These are phyloP conservation scores for Drosophila fulvimacula DNA, from an alignment of 2,888 invertebrate species.

Conservation along the genomic window DNA sequence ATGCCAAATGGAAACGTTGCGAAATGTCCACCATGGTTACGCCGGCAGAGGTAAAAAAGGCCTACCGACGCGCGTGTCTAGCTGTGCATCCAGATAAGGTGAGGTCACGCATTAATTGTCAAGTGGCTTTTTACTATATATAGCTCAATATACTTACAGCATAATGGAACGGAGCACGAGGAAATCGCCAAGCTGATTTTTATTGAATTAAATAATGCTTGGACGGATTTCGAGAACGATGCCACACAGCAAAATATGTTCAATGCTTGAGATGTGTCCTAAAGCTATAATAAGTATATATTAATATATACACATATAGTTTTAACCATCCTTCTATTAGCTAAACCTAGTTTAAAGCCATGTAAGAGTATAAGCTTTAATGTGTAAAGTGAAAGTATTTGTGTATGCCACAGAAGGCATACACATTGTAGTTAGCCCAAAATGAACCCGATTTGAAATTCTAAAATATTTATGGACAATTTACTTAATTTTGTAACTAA, in stretches of 20 bases:
- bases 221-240: slow-evolving; percentile 96
- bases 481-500: slow-evolving; percentile 80
- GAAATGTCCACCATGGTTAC: slow-evolving; percentile 98
- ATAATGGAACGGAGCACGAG: slow-evolving; percentile 96
- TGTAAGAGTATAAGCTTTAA: slow-evolving; percentile 60
- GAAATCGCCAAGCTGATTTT: slow-evolving; percentile 98
- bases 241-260: slow-evolving; percentile 92
- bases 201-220: slow-evolving; percentile 99
- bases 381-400: slow-evolving; percentile 58
- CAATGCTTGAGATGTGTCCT: slow-evolving; percentile 78
- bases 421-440: slow-evolving; percentile 56
- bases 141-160: slow-evolving; percentile 87
- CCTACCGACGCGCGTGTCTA: slow-evolving; percentile 97
- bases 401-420: slow-evolving; percentile 43
- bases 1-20: slow-evolving; percentile 95
- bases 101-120: slow-evolving; percentile 48
- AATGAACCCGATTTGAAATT: slow-evolving; percentile 59
- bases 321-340: slow-evolving; percentile 55
- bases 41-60: slow-evolving; percentile 96
- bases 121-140: background rate
- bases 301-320: slow-evolving; percentile 34
- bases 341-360: slow-evolving; percentile 64
- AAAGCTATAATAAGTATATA: slow-evolving; percentile 36
- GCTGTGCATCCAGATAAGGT: slow-evolving; percentile 99
- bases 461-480: slow-evolving; percentile 71